Evolutionary conservation across 2,888 invertebrate genomes (phyloP).

Genomic region (Trissoscelio sp.): DNA sequence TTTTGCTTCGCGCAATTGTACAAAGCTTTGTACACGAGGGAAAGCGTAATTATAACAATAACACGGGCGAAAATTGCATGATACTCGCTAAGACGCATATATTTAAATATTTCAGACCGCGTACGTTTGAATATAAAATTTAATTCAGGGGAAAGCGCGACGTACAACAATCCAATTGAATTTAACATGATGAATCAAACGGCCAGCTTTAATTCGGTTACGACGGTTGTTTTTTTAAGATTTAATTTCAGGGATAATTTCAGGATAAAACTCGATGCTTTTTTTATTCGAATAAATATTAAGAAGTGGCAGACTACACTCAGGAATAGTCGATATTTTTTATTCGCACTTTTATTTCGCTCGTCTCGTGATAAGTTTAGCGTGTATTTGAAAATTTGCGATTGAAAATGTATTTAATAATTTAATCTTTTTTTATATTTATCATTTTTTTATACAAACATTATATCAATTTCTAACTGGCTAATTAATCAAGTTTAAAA

Average conservation of each 20-base stretch:
- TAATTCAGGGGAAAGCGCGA: neutral
- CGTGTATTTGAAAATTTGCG: too few species aligned
- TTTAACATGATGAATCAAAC: slow-evolving; percentile 3
- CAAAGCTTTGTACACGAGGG: slow-evolving; percentile 29
- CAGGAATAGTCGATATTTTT: neutral
- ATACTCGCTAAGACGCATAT: slow-evolving; percentile 2
- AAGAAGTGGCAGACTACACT: neutral
- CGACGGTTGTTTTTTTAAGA: neutral
- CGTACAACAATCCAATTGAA: neutral
- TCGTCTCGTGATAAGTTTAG: too few species aligned
- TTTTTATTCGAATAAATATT: slow-evolving; percentile 21
- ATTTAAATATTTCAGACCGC: slow-evolving; percentile 5
- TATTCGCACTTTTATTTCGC: too few species aligned
- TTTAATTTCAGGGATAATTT: slow-evolving; percentile 7
- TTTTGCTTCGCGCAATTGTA: slow-evolving; percentile 31
- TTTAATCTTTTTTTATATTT: too few species aligned
- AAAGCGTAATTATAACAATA: slow-evolving; percentile 25
- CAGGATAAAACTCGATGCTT: too few species aligned
- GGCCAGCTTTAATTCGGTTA: neutral
- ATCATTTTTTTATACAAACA: too few species aligned
- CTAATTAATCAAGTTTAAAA: too few species aligned
- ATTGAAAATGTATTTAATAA: too few species aligned
- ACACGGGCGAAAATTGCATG: slow-evolving; percentile 10
- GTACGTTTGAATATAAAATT: slow-evolving; percentile 15
- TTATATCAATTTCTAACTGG: too few species aligned